These are phyloP conservation scores for Tychaedon coryphoeus DNA, from an alignment of 2,113 vertebrate genomes.

Conservation along the genomic window DNA sequence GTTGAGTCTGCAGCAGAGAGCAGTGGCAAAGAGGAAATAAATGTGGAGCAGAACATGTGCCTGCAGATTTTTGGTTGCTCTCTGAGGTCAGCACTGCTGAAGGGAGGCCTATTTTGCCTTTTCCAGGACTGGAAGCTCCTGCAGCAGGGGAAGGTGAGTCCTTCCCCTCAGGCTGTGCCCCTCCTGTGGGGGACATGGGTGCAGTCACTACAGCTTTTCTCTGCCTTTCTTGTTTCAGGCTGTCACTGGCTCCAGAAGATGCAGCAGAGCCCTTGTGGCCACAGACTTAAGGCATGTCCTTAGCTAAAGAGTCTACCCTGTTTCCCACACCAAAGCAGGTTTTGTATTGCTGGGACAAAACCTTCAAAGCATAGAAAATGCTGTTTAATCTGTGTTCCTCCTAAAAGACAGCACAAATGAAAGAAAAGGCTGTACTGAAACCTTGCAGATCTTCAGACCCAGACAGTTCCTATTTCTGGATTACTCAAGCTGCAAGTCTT, in stretches of 20 bases:
- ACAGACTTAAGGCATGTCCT: background rate
- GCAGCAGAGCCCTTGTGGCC: background rate
- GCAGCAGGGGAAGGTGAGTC: background rate
- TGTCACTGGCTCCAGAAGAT: fast-evolving
- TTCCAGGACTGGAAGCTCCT: background rate
- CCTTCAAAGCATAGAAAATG: background rate
- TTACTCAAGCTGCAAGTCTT: background rate
- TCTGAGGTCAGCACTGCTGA: background rate
- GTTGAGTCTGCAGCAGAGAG: background rate
- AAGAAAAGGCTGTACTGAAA: background rate
- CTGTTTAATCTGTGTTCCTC: background rate
- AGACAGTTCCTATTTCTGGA: background rate
- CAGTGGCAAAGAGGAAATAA: background rate
- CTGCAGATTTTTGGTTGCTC: background rate
- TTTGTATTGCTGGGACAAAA: background rate
- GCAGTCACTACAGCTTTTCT: background rate
- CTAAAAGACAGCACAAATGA: background rate
- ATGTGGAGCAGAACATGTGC: background rate
- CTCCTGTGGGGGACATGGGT: background rate
- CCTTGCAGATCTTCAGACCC: background rate
- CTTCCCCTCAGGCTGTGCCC: background rate
- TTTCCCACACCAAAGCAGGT: background rate
- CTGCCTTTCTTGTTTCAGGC: background rate
- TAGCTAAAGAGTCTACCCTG: background rate
- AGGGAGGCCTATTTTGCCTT: fast-evolving